These are phyloP conservation scores for Macrophya alboannulata DNA, from an alignment of 2,888 invertebrate species.

Conservation along the genomic window DNA sequence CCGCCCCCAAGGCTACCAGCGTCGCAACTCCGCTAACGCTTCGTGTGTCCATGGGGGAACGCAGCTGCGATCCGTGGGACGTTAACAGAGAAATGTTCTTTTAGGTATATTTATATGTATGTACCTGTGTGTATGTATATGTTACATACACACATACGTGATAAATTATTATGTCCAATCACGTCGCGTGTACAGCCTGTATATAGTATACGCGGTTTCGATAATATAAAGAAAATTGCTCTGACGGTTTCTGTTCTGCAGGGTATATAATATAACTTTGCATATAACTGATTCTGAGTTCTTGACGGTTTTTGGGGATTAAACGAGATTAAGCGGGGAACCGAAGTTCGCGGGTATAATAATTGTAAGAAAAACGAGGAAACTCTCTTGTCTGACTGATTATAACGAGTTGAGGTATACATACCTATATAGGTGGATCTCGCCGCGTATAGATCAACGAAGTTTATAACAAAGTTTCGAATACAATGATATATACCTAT, in stretches of 20 bases:
- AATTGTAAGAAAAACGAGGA: not conserved
- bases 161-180: too few species aligned
- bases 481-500: not conserved
- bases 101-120: not conserved
- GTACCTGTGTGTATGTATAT: not conserved
- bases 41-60: conserved; percentile 69
- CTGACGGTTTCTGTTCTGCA: too few species aligned
- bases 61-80: conserved; percentile 21
- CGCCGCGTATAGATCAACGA: not conserved
- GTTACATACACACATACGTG: too few species aligned
- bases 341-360: not conserved
- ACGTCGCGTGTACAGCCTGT: too few species aligned
- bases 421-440: too few species aligned
- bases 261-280: too few species aligned
- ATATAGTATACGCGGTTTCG: too few species aligned
- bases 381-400: not conserved
- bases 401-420: not conserved
- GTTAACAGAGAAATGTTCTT: conserved; percentile 22
- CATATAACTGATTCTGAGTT: too few species aligned
- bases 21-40: conserved; percentile 71
- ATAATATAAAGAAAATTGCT: too few species aligned
- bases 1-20: conserved; percentile 68
- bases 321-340: not conserved
- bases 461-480: not conserved
- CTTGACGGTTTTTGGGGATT: not conserved